Conservation (phyloP, 2,797 vertebrate genomes). For the Rhinatrema bivittatum region DNA sequence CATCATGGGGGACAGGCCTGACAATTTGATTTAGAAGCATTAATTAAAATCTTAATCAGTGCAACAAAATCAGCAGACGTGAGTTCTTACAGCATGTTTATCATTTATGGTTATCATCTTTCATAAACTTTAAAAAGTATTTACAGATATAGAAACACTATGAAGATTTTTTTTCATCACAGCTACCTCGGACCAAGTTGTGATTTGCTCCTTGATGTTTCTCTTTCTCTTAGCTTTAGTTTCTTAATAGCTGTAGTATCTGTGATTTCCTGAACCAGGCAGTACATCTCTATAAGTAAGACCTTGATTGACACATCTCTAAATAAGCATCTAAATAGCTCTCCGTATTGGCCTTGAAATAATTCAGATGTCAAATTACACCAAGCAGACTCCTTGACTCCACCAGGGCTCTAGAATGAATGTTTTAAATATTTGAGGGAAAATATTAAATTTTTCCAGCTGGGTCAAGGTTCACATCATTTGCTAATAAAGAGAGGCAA, state of each 20-base stretch:
- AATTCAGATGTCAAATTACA: slow-evolving; percentile 93
- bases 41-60: slow-evolving; percentile 66
- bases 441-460: slow-evolving; percentile 85
- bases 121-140: slow-evolving; percentile 55
- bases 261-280: slow-evolving; percentile 15
- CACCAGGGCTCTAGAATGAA: slow-evolving; percentile 66
- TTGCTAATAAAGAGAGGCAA: slow-evolving; percentile 81
- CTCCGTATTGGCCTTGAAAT: slow-evolving; percentile 76
- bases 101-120: slow-evolving; percentile 61
- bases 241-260: slow-evolving; percentile 62
- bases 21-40: slow-evolving; percentile 61
- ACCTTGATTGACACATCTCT: slow-evolving; percentile 84
- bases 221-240: slow-evolving; percentile 55
- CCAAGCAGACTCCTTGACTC: slow-evolving; percentile 72
- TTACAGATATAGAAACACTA: slow-evolving; percentile 48
- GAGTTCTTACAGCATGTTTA: slow-evolving; percentile 44
- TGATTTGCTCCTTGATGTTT: slow-evolving; percentile 56
- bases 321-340: slow-evolving; percentile 85
- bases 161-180: slow-evolving; percentile 41
- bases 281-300: slow-evolving; percentile 33
- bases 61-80: slow-evolving; percentile 43
- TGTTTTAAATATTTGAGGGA: slow-evolving; percentile 87
- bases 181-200: slow-evolving; percentile 43
- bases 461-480: slow-evolving; percentile 79
- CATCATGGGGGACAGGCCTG: slow-evolving; percentile 31